phyloP scores from a whole-genome alignment of 2,888 invertebrate genomes.

The Eurois occulta region DNA sequence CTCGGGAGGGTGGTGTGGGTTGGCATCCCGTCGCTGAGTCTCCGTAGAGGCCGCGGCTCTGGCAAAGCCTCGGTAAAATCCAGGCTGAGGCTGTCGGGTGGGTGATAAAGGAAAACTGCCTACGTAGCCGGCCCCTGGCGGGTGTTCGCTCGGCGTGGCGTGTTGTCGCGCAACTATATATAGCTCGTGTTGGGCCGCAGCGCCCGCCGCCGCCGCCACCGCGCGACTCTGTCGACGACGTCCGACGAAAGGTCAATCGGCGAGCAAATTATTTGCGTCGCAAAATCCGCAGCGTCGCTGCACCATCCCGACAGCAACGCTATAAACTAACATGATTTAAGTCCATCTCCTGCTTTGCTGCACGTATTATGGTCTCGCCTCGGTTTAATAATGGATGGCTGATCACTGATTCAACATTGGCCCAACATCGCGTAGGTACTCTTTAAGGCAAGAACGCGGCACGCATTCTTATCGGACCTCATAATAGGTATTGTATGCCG shows the following conservation, averaged over 20 bases:
- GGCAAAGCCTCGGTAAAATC: conserved; percentile 86
- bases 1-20: conserved; percentile 88
- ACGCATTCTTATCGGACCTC: conserved; percentile 76
- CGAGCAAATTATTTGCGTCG: conserved; percentile 91
- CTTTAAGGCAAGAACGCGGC: conserved; percentile 72
- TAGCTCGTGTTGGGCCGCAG: conserved; percentile 87
- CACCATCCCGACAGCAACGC: conserved; percentile 76
- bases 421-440: conserved; percentile 60
- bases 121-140: conserved; percentile 88
- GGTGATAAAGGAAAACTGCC: conserved; percentile 89
- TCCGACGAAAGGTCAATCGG: conserved; percentile 90
- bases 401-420: conserved; percentile 64
- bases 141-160: conserved; percentile 83
- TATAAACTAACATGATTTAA: conserved; percentile 67
- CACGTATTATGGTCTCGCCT: conserved; percentile 35
- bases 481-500: conserved; percentile 69
- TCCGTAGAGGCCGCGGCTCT: conserved; percentile 82
- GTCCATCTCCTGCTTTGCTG: conserved; percentile 62
- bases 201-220: conserved; percentile 80
- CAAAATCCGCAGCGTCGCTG: conserved; percentile 85
- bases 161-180: conserved; percentile 89
- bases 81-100: conserved; percentile 88
- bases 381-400: conserved; percentile 51
- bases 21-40: conserved; percentile 87
- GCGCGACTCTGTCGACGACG: conserved; percentile 81